Evolutionary conservation across 2,888 invertebrate genomes (phyloP).

Genomic region (Notodonta ziczac): DNA sequence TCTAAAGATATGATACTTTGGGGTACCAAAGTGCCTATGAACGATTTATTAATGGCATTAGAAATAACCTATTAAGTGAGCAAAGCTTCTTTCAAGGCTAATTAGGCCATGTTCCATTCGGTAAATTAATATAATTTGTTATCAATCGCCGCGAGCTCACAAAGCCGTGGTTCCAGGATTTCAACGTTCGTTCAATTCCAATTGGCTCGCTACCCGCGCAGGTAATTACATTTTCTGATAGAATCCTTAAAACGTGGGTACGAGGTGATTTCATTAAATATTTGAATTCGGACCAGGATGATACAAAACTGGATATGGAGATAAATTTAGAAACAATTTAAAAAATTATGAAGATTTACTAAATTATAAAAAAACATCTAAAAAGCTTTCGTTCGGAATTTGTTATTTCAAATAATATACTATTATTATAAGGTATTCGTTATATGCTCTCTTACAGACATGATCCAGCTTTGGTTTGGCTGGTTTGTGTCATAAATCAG

Average conservation of each 20-base stretch:
- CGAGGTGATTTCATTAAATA: slow-evolving; percentile 14
- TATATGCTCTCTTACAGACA: no score
- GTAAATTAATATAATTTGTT: neutral
- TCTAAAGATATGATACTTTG: no score
- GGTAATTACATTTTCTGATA: slow-evolving; percentile 8
- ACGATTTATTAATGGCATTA: no score
- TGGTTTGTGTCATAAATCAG: no score
- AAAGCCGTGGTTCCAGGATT: neutral
- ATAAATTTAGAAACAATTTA: neutral
- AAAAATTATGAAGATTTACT: neutral
- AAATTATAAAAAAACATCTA: neutral
- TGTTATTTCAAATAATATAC: no score
- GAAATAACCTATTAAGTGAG: no score
- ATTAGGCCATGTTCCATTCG: neutral
- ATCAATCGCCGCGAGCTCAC: neutral
- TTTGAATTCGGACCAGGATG: neutral
- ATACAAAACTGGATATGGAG: neutral
- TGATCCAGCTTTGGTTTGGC: no score
- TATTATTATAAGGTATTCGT: no score
- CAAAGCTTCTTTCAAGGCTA: neutral
- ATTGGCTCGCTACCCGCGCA: slow-evolving; percentile 1
- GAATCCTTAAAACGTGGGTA: slow-evolving; percentile 8
- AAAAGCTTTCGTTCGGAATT: no score
- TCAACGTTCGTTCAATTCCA: neutral
- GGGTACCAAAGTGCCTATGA: no score